Evolutionary conservation across 2,888 invertebrate genomes (phyloP).

Genomic region (Vesta saturnalis): DNA sequence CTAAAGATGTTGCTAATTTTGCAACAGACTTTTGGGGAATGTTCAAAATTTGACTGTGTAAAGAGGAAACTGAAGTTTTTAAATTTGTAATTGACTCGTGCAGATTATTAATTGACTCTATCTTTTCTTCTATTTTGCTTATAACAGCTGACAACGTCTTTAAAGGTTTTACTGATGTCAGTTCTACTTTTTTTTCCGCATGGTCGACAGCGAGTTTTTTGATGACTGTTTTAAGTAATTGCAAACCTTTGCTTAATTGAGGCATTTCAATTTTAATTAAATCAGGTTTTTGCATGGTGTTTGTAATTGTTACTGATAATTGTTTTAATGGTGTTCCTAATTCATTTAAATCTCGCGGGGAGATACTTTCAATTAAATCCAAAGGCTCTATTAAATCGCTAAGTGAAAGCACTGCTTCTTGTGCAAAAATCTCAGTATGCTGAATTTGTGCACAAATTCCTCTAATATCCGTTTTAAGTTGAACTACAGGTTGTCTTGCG

Average conservation of each 20-base stretch:
- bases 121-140: neutral
- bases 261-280: constrained; percentile 39
- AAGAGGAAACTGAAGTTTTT: neutral
- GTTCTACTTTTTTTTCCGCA: neutral
- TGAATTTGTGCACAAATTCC: neutral
- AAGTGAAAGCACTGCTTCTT: constrained; percentile 45
- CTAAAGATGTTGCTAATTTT: neutral
- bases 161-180: neutral
- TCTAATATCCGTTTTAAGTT: neutral
- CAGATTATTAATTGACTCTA: neutral
- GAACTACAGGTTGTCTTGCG: constrained; percentile 1
- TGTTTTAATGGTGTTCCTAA: constrained; percentile 27
- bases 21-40: neutral
- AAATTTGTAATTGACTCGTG: neutral
- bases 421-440: constrained; percentile 26
- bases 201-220: neutral
- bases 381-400: constrained; percentile 20
- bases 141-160: neutral
- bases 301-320: neutral
- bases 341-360: constrained; percentile 10
- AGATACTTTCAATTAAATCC: neutral
- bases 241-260: constrained; percentile 37
- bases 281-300: constrained; percentile 40
- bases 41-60: neutral
- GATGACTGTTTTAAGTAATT: constrained; percentile 31